Evolutionary conservation across 2,113 vertebrate genomes (phyloP), one percentile per base, ranked within the genome.

Genomic region (Daboia siamensis): DNA sequence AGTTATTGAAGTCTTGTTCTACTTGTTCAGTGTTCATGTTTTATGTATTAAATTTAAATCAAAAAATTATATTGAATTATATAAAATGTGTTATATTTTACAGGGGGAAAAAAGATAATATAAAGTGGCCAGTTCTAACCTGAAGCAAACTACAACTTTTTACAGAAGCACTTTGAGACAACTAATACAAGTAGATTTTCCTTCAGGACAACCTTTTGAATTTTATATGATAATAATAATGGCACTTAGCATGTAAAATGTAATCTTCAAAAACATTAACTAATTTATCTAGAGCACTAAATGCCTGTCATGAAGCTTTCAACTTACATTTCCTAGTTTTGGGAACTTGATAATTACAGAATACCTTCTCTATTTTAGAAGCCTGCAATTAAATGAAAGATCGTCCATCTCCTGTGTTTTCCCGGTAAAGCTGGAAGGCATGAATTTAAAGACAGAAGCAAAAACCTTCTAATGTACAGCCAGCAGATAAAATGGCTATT

Each of bases 241-340:
- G 7, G 21, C 54, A 52, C 15, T 91, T 91, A 85, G 46, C 33
- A 86, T 1, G 54, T 0, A 87, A 39, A 13, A 51, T 26, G 87
- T 74, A 88, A 94, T 93, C 88, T 93, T 92, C 88, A 93, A 26
- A 89, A 6, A 74, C 24, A 93, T 87, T 91, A 95, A 39, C 2
- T 90, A 64, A 74, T 57, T 3, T 87, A 57, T 95, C 20, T 33
- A 92, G 44, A 69, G 44, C 48, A 91, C 0, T 2, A 1, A 39
- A 94, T 15, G 92, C 52, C 85, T 94, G 10, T 94, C 44, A 95
- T 15, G 7, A 55, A 54, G 80, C 21, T 51, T 20, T 89, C 95
- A 92, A 94, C 52, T 90, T 91, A 93, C 52, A 23, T 21, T 91
- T 95, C 90, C 90, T 69, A 39, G 17, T 69, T 96, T 96, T 93